Evolutionary conservation across 35 echinoderm and acorn worm species (phyloP), one percentile per base, ranked within the genome.

Genomic region (Ophiothrix spiculata): DNA sequence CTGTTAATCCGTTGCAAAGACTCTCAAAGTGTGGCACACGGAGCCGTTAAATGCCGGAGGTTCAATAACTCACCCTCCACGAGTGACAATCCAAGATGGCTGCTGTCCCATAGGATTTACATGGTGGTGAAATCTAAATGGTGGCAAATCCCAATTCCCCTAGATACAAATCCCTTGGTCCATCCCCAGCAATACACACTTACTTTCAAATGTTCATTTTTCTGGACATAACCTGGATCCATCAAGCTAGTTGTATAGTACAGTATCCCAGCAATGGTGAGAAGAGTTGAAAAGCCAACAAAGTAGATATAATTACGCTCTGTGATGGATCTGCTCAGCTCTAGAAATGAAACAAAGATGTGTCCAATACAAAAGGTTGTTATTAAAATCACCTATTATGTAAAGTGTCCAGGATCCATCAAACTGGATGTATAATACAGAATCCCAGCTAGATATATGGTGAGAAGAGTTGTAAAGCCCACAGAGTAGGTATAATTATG

Each of bases 341-440:
- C 94, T 96, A 79, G 19, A 29, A 81, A 87, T 4, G 76, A 77
- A 56, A 46, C 75, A 36, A 87, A 31, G n/a, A n/a, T n/a, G n/a
- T n/a, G n/a, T n/a, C n/a, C n/a, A n/a, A n/a, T n/a, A n/a, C n/a
- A n/a, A n/a, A n/a, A n/a, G n/a, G n/a, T n/a, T n/a, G n/a, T n/a
- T n/a, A n/a, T n/a, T n/a, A n/a, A n/a, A n/a, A n/a, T n/a, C n/a
- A n/a, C n/a, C n/a, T n/a, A n/a, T n/a, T n/a, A n/a, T n/a, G n/a
- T n/a, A n/a, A n/a, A n/a, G n/a, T n/a, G n/a, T n/a, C 95, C 95
- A 85, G 95, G 95, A 81, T 97, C 88, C 76, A 97, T 88, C 0
- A 97, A 88, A 86, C 95, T 93, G 17, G 95, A 83, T 32, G 87
- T 86, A 78, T 93, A 97, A 54, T 97, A 97, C 40, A 97, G 63